A percentile compares a stretch with the other conserved stretches of the same genome.
Evolutionary conservation across 2,113 vertebrate genomes (phyloP).

Genomic region (Dromas ardeola): DNA sequence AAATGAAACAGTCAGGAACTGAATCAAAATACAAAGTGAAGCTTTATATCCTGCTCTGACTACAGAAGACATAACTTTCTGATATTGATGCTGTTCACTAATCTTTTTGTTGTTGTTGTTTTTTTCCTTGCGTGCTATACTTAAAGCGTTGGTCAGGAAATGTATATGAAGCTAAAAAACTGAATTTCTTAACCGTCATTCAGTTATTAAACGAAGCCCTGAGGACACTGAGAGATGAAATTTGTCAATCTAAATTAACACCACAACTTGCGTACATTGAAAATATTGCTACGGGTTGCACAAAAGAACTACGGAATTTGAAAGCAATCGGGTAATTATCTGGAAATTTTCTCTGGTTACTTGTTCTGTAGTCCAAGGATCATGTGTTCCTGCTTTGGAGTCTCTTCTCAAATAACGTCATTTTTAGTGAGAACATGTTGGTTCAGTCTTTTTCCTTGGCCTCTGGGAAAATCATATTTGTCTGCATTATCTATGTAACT

Average conservation of each 20-base stretch:
- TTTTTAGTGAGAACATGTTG: background rate
- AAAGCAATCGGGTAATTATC: slow-evolving; percentile 73
- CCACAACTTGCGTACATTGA: slow-evolving; percentile 60
- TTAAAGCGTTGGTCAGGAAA: slow-evolving; percentile 77
- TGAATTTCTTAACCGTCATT: slow-evolving; percentile 82
- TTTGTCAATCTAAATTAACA: background rate
- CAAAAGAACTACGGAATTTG: slow-evolving; percentile 36
- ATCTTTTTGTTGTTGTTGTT: background rate
- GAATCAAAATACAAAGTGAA: background rate
- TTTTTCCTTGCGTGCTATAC: background rate
- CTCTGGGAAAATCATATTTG: background rate
- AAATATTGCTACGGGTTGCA: background rate
- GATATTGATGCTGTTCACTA: background rate
- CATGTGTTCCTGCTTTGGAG: background rate
- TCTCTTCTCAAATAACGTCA: background rate
- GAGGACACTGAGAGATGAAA: slow-evolving; percentile 74
- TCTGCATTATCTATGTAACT: background rate
- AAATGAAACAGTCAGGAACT: background rate
- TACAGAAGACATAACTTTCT: background rate
- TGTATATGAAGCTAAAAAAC: slow-evolving; percentile 82
- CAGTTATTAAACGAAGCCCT: slow-evolving; percentile 84
- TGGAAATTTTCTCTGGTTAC: background rate
- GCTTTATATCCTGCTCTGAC: background rate
- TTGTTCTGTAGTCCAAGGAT: background rate
- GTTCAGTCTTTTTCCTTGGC: background rate